These are phyloP conservation scores for Eupristina koningsbergeri DNA, from an alignment of 1,140 invertebrate genomes.

Conservation along the genomic window DNA sequence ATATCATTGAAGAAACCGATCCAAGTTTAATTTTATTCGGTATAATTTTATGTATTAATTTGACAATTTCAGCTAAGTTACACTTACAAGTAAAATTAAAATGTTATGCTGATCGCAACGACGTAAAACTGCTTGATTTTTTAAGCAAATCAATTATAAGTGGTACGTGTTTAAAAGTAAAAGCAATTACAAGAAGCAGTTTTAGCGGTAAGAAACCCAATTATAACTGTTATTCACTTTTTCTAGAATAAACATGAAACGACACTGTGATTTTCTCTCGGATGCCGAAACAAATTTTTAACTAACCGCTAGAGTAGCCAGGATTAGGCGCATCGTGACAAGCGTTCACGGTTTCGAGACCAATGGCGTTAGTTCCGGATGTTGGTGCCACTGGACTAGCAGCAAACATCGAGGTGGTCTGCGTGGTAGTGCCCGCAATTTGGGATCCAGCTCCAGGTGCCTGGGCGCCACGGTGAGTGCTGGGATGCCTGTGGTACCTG, in stretches of 20 bases:
- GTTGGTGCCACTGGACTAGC: not conserved
- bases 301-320: constrained; percentile 1
- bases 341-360: not conserved
- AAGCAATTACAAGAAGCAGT: not conserved
- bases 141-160: not conserved
- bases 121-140: not conserved
- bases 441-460: constrained; percentile 16
- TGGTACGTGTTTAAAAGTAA: not conserved
- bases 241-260: not conserved
- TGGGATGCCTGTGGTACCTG: constrained; percentile 64
- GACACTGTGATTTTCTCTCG: not conserved
- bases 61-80: not conserved
- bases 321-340: not conserved
- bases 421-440: not conserved
- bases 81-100: not conserved
- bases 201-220: not conserved
- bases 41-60: not conserved
- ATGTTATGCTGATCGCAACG: not conserved
- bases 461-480: constrained; percentile 54
- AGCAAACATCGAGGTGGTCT: not conserved
- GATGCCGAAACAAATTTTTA: not conserved
- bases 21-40: not conserved
- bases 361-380: not conserved
- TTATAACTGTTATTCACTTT: not conserved
- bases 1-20: not conserved